phyloP scores from a whole-genome alignment of 1,140 invertebrate genomes.

The Drosophila triauraria region DNA sequence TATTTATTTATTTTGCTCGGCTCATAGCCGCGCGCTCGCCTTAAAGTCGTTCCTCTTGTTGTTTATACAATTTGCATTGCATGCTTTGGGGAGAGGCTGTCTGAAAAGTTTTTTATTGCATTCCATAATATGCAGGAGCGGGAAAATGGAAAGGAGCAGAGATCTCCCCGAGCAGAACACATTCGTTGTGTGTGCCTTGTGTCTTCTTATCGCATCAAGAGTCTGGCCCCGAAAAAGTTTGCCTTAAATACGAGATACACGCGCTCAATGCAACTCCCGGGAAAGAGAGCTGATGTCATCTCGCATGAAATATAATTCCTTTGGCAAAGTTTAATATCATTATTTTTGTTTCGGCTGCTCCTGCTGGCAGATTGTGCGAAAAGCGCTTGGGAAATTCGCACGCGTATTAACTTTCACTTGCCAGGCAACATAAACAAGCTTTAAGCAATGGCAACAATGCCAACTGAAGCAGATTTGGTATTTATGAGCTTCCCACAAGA shows the following conservation, averaged over 20 bases:
- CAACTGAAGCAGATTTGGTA: conserved; percentile 73
- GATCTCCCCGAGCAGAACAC: conserved; percentile 3
- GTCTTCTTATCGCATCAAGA: conserved; percentile 49
- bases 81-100: conserved; percentile 44
- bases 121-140: conserved; percentile 63
- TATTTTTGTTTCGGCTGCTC: conserved; percentile 32
- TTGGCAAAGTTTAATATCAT: conserved; percentile 67
- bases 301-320: conserved; percentile 76
- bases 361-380: conserved; percentile 27
- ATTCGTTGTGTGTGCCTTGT: conserved; percentile 17
- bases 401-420: conserved; percentile 79
- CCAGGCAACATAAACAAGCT: conserved; percentile 70
- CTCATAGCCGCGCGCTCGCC: conserved; percentile 12
- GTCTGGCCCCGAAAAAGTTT: conserved; percentile 43
- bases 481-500: conserved; percentile 66
- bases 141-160: neutral
- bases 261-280: conserved; percentile 48
- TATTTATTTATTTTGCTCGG: conserved; percentile 49
- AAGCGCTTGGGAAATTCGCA: conserved; percentile 66
- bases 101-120: conserved; percentile 83
- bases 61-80: conserved; percentile 74
- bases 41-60: conserved; percentile 49
- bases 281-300: conserved; percentile 67
- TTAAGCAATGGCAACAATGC: conserved; percentile 44
- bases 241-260: conserved; percentile 11